Evolutionary conservation across 2,888 invertebrate species (phyloP).

Genomic region (Lissonota sp.): DNA sequence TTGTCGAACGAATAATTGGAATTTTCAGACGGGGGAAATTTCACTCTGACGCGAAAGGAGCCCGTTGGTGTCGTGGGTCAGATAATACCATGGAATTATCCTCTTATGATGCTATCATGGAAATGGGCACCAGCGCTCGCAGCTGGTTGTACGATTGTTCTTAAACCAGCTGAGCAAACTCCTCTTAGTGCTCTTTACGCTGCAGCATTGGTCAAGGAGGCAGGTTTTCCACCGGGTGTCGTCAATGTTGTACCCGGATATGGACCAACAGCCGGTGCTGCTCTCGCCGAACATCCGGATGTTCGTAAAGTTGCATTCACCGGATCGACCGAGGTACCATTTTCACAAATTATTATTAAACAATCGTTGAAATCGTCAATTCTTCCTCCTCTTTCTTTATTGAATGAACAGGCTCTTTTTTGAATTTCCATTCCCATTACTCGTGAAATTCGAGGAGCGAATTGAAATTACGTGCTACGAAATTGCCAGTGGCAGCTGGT

Average conservation of each 20-base stretch:
- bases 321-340: conserved; percentile 88
- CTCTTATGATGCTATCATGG: conserved; percentile 92
- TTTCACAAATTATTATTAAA: background rate
- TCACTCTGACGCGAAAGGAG: conserved; percentile 89
- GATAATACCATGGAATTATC: conserved; percentile 94
- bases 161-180: conserved; percentile 95
- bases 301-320: conserved; percentile 93
- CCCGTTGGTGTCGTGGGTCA: conserved; percentile 92
- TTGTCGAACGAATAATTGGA: too few species aligned
- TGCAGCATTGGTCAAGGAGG: conserved; percentile 90
- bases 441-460: too few species aligned
- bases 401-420: too few species aligned
- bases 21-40: conserved; percentile 85
- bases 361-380: too few species aligned
- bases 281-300: conserved; percentile 88
- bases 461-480: too few species aligned
- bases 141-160: conserved; percentile 89
- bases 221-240: conserved; percentile 92
- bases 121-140: conserved; percentile 89
- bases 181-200: conserved; percentile 91
- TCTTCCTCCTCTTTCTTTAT: too few species aligned
- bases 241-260: conserved; percentile 91
- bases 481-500: too few species aligned
- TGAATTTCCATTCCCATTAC: too few species aligned
- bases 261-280: conserved; percentile 91